A percentile compares a stretch with the other conserved stretches of the same genome.
phyloP scores from a whole-genome alignment of 23 tunicate genomes.

The Ciona savignyi region DNA sequence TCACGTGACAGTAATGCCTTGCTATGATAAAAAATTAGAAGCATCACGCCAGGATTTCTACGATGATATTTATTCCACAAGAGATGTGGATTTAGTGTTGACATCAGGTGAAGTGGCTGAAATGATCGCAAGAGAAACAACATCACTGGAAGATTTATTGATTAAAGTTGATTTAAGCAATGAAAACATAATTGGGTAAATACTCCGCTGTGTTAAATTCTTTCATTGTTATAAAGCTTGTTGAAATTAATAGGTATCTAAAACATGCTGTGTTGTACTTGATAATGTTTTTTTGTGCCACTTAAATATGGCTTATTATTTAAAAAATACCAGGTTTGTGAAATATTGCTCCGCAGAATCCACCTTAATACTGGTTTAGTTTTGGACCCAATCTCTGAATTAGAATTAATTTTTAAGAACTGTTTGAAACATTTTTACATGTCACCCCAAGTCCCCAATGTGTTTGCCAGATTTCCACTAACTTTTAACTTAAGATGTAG shows the following conservation, averaged over 20 bases:
- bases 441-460: background rate
- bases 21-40: constrained; percentile 97
- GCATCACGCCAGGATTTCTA: constrained; percentile 94
- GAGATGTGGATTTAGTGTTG: constrained; percentile 88
- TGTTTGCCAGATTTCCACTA: no score
- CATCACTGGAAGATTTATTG: constrained; percentile 7
- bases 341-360: no score
- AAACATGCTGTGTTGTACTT: no score
- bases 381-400: no score
- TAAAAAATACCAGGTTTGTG: no score
- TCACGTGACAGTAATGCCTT: constrained; percentile 96
- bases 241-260: no score
- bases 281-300: no score
- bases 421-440: background rate
- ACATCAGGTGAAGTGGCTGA: constrained; percentile 60
- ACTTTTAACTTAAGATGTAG: no score
- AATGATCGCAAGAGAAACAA: constrained; percentile 30
- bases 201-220: background rate
- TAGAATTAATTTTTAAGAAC: no score
- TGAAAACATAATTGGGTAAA: background rate
- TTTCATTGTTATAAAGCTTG: no score
- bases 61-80: constrained; percentile 43
- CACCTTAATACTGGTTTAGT: no score
- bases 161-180: background rate
- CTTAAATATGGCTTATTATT: no score